Base-by-base conservation (phyloP, 2,113 vertebrate genomes). In the Orientallactaga bullata region DNA sequence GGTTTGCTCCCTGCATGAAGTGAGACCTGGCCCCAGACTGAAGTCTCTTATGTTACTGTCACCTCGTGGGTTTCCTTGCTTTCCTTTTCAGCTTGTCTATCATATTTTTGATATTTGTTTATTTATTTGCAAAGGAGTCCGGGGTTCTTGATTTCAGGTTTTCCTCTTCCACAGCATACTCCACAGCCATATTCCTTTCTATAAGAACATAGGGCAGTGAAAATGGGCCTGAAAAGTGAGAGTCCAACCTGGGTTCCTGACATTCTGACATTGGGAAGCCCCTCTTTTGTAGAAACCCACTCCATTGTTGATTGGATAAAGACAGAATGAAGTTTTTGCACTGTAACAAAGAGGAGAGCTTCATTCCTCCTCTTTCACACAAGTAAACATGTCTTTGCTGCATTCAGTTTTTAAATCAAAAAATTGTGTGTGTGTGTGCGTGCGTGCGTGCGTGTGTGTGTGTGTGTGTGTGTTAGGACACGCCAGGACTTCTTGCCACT, bases 201-300 rank as follows among this genome's bases (percentile, higher is more conserved):
- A 30, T 21, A 63, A 68, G 42, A 63, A 55, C 1, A 23, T 0
- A 0, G 23, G 61, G 26, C 32, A 5, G 3, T 71, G 39, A 24
- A 76, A 88, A 77, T 18, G 51, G 18, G 20, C 24, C 23, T 20
- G 12, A 20, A 63, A 47, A 68, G 23, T 11, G 17, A 74, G 51
- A 30, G 20, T 32, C 42, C 17, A 4, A 2, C 18, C 42, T 65
- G 63, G 35, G 23, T 35, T 24, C 55, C 76, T 30, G 35, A 8
- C 42, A 6, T 47, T 47, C 5, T 47, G 42, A 47, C 42, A 47
- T 47, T 47, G 42, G 8, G 8, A 47, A 47, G 42, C 42, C 42
- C 42, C 21, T 42, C 37, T 28, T 13, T 23, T 26, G 3, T 0
- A 32, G n/a, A 26, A 42, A 18, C 26, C 66, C 26, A 8, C 10